Base-by-base conservation (phyloP, 92 coral and sea anemone species). In the Parazoanthus swiftii region DNA sequence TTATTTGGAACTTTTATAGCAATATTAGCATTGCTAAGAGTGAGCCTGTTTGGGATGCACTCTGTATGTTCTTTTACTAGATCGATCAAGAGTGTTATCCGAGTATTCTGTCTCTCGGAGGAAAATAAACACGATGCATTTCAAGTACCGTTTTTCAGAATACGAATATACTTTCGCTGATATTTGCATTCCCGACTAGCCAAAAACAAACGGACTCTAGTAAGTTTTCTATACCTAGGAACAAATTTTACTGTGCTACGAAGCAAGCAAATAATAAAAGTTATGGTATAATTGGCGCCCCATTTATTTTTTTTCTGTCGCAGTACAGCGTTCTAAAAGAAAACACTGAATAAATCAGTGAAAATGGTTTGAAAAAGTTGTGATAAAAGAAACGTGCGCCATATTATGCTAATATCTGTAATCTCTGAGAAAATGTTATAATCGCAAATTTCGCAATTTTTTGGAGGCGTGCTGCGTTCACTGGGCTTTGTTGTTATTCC, bases 381-480 rank as follows among this genome's bases (percentile, higher is more conserved):
- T n/a, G 74, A 68, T 3, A 68, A 75, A 43, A 8, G 63, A 54
- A 58, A 35, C 39, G 67, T 37, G n/a, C 26, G 29, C 43, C 29
- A 81, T 36, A 81, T 81, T 54, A 37, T 63, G 50, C 35, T 63
- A 81, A 81, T 81, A 23, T 77, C 59, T 36, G 54, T 13, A 63
- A 50, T 43, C 25, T 23, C 71, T 58, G 65, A 46, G 44, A 46
- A 43, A 33, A 26, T 43, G 3, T 20, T 8, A 82, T 67, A 36
- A 42, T 38, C 66, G 21, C 6, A 43, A 82, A 42, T 38, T 44
- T 66, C 50, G 56, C 3, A 42, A 42, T 82, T 43, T 66, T 82
- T 67, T n/a, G 86, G 63, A 36, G 86, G 42, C 86, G 23, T 67
- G 86, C 86, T 82, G 86, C 3, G 86, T 66, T n/a, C 18, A 39